Evolutionary conservation across 2,888 invertebrate species (phyloP).

Genomic region (Brachycybe producta): DNA sequence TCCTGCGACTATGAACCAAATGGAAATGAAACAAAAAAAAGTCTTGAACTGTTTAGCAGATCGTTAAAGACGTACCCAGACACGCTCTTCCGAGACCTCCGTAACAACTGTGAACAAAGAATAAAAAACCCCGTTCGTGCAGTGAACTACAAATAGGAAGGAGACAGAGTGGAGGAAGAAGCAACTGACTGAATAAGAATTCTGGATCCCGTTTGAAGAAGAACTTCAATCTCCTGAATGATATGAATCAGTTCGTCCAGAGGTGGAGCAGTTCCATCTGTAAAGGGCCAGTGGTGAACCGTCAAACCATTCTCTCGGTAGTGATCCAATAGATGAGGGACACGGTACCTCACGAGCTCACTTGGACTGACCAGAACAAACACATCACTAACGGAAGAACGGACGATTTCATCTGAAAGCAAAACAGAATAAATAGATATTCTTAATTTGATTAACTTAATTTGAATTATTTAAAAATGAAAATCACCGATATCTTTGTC

Average conservation of each 20-base stretch:
- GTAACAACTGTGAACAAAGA: conserved; percentile 12
- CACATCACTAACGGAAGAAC: conserved; percentile 2
- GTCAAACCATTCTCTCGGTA: conserved; percentile 4
- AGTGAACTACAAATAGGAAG: background rate
- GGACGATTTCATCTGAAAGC: background rate
- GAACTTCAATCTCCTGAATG: conserved; percentile 7
- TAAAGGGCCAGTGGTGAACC: conserved; percentile 12
- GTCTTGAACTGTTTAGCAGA: background rate
- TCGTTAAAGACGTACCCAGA: conserved; percentile 3
- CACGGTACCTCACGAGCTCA: conserved; percentile 14
- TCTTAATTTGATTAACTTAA: background rate
- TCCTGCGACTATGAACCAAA: conserved; percentile 9
- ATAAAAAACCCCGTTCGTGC: background rate
- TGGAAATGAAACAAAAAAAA: background rate
- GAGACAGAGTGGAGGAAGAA: background rate
- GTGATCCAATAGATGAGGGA: background rate
- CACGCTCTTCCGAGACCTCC: conserved; percentile 16
- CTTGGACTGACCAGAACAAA: conserved; percentile 12
- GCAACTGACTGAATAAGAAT: conserved; percentile 14
- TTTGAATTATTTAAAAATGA: background rate
- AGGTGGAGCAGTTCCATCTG: conserved; percentile 8
- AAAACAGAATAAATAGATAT: background rate
- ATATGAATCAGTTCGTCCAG: conserved; percentile 8
- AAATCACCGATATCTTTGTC: conserved; percentile 1
- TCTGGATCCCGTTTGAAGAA: background rate